Percentiles rank a stretch among this genome's conserved stretches.
phyloP scores from a whole-genome alignment of 2,888 invertebrate species.

The Cerastoderma edule region DNA sequence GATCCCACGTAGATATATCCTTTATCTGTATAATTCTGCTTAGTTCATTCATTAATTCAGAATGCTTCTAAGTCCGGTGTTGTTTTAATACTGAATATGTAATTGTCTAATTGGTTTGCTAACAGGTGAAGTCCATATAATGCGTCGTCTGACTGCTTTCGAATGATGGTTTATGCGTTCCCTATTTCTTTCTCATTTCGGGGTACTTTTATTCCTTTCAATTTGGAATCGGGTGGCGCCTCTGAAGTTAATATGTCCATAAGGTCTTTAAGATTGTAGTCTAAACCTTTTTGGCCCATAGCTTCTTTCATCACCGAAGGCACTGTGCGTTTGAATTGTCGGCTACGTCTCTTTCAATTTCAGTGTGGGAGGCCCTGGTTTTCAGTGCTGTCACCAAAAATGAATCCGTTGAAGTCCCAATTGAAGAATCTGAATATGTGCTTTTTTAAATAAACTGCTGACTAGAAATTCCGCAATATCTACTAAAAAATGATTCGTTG shows the following conservation, averaged over 20 bases:
- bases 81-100: constrained; percentile 25
- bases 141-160: constrained; percentile 10
- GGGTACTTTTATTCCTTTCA: neutral
- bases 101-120: constrained; percentile 22
- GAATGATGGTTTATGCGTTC: neutral
- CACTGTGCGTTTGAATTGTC: constrained; percentile 14
- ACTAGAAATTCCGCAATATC: too few relatives aligned
- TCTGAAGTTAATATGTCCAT: neutral
- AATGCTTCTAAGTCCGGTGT: constrained; percentile 23
- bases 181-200: constrained; percentile 19
- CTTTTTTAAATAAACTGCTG: too few relatives aligned
- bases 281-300: neutral
- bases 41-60: too few relatives aligned
- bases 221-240: neutral
- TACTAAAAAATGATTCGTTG: too few relatives aligned
- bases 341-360: neutral
- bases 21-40: too few relatives aligned
- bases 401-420: too few relatives aligned
- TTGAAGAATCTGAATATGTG: too few relatives aligned
- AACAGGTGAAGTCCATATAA: constrained; percentile 26
- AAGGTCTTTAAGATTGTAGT: neutral
- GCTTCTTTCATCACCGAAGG: constrained; percentile 18
- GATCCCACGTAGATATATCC: too few relatives aligned
- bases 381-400: too few relatives aligned
- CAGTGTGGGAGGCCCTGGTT: too few relatives aligned